Evolutionary conservation across 2,797 vertebrate genomes (phyloP), one percentile per base, ranked within the genome.

Genomic region (Pampus argenteus): DNA sequence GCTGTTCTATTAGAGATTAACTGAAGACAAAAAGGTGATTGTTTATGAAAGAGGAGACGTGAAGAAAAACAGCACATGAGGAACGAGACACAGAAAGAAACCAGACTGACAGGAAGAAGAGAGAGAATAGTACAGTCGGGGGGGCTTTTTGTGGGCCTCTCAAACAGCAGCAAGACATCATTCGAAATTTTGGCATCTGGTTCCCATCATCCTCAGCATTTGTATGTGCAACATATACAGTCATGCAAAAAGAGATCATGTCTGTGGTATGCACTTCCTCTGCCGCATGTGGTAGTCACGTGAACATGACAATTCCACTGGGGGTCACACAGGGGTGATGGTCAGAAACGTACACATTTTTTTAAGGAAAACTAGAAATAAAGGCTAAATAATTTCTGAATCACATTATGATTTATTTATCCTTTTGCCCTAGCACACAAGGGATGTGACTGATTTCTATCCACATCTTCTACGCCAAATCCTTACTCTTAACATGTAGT

Each of bases 201-300:
- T 85, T 92, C 84, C 76, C 78, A 93, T 93, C 91, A 89, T 60
- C 65, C 81, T 49, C 62, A 22, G 55, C 51, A 55, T 82, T 83
- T 81, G 84, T 82, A 85, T 83, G 79, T 66, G 78, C 85, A 83
- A 79, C 89, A 83, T 84, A 78, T 71, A 88, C 85, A 84, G 76
- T 83, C 73, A 79, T 71, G 88, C 71, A 88, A 89, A 85, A 85
- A 86, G 73, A 85, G 87, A 89, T 90, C 87, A 87, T 67, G 81
- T 66, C 86, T 83, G 74, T 84, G 89, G 87, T 92, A 91, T 93
- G 91, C 2, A 66, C 76, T 92, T 88, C 88, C 89, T 89, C 61
- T 60, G 61, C 78, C 2, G 74, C 88, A 91, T 78, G 63, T 86
- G 84, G 63, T 58, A 51, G 26, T 90, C 89, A 81, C 55, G 9